Percentiles rank a stretch among this genome's conserved stretches.
These are phyloP conservation scores for Teinopalpus imperialis DNA, from an alignment of 2,888 invertebrate species.

Conservation along the genomic window DNA sequence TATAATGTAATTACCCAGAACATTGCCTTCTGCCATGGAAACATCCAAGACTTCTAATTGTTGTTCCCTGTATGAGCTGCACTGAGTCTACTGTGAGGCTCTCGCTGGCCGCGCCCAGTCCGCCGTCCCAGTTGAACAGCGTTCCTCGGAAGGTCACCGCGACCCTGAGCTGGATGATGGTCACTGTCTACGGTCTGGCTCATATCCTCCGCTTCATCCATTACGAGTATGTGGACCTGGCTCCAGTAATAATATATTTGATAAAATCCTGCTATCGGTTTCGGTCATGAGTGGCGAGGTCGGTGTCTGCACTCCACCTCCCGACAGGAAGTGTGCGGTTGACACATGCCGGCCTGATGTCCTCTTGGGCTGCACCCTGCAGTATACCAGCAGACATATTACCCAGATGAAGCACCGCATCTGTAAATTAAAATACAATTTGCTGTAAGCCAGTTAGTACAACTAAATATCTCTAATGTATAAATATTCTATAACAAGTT, in stretches of 20 bases:
- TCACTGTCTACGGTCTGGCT: conserved; percentile 75
- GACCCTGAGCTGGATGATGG: conserved; percentile 71
- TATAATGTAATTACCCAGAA: no score
- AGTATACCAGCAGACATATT: conserved; percentile 63
- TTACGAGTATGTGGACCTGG: conserved; percentile 41
- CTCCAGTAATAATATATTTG: conserved; percentile 21
- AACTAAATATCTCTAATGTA: no score
- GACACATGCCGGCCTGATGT: neutral
- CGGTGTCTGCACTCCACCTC: no score
- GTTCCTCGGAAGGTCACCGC: conserved; percentile 73
- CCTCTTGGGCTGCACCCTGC: conserved; percentile 48
- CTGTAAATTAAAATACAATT: conserved; percentile 41
- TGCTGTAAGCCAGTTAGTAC: no score
- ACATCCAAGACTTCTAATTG: no score
- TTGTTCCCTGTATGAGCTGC: no score
- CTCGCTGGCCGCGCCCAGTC: no score
- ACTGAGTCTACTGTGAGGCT: no score
- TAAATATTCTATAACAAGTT: conserved; percentile 9
- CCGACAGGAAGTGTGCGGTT: no score
- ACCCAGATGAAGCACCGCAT: conserved; percentile 75
- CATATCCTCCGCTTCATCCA: conserved; percentile 65
- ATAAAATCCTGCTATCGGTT: conserved; percentile 31
- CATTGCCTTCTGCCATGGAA: no score
- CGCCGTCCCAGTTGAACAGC: conserved; percentile 62
- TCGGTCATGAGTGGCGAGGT: no score